These are phyloP conservation scores for Apamea sordens DNA, from an alignment of 2,888 invertebrate species.

Conservation along the genomic window DNA sequence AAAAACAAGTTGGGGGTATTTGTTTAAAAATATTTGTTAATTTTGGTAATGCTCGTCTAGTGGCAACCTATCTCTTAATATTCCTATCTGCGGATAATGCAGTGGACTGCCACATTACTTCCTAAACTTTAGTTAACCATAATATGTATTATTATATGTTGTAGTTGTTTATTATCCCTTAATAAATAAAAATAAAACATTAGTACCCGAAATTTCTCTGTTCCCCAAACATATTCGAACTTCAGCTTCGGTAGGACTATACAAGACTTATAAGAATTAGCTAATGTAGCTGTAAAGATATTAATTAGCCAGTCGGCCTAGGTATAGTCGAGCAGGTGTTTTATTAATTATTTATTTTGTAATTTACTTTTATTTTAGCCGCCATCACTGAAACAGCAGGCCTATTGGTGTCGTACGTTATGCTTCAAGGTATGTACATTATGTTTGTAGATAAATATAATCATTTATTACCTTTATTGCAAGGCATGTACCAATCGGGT, in stretches of 20 bases:
- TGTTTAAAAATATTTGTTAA: too few relatives aligned
- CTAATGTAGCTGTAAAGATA: neutral
- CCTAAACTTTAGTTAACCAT: too few relatives aligned
- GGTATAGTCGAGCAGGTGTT: neutral
- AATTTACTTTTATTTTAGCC: slow-evolving; percentile 71
- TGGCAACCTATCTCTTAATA: too few relatives aligned
- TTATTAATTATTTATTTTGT: neutral
- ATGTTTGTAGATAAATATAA: too few relatives aligned
- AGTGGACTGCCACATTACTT: too few relatives aligned
- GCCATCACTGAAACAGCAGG: slow-evolving; percentile 75
- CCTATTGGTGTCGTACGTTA: slow-evolving; percentile 78
- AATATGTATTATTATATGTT: too few relatives aligned
- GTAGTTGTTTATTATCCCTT: too few relatives aligned
- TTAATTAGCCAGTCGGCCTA: neutral
- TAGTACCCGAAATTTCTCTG: neutral
- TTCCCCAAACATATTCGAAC: neutral
- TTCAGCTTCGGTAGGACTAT: neutral
- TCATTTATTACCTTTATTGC: too few relatives aligned
- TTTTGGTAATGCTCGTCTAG: too few relatives aligned
- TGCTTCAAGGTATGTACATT: slow-evolving; percentile 76
- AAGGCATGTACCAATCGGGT: too few relatives aligned
- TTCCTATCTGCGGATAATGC: too few relatives aligned
- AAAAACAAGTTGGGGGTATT: too few relatives aligned
- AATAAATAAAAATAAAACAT: neutral
- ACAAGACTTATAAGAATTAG: neutral